Base-by-base conservation (phyloP, 92 coral and sea anemone species). In the Virgularia gustaviana region DNA sequence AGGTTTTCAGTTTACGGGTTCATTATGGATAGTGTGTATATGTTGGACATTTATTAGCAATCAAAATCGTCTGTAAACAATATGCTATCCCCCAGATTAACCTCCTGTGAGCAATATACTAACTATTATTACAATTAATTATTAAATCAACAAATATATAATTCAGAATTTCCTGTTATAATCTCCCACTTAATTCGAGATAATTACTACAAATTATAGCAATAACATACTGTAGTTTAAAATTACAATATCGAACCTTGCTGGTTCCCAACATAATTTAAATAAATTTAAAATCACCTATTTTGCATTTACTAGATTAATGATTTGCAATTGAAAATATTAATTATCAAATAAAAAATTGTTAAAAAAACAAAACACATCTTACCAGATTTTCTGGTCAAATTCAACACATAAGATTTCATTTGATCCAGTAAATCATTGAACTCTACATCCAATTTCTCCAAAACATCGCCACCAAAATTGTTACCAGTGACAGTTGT, bases 391-490 rank as follows among this genome's bases (percentile, higher is more conserved):
- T 94, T 94, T 49, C 87, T 91, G 20, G 94, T 70, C 37, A 94
- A 86, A 15, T 96, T 89, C 49, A 94, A 86, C 9, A 94, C 99
- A 56, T 45, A 89, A 0, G 96, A 96, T 41, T 89, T 94, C 99
- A 94, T 94, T 28, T 86, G 85, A 37, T 90, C 96, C 61, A 94
- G 51, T 55, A 81, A 94, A 20, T 84, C 85, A 81, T 94, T 90
- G 47, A 94, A 83, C 77, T 78, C 83, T 28, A 79, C 94, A 63
- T 94, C 99, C 39, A 89, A 96, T 81, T 84, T 85, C 70, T 87
- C 99, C 65, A 79, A 76, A 36, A 88, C 66, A 34, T 89, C 78
- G 29, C 80, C 81, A 43, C 19, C 23, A 35, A 35, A 10, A n/a
- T 3, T 34, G 43, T 18, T 49, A 8, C 11, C 36, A 15, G 36